These are phyloP conservation scores for Amphiduros pacificus DNA, from an alignment of 2,888 invertebrate species.

Conservation along the genomic window DNA sequence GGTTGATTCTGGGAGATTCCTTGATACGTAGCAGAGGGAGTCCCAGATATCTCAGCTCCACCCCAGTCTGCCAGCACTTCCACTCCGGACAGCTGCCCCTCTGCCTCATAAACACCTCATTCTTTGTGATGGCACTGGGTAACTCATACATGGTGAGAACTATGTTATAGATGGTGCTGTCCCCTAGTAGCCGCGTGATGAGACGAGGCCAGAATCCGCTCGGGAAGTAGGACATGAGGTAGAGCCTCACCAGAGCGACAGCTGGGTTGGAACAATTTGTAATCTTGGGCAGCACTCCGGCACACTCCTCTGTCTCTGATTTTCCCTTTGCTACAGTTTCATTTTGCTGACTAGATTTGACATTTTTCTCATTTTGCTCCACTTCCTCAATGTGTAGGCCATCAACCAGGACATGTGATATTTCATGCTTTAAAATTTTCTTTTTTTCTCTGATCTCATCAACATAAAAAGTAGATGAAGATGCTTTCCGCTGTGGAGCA, in stretches of 20 bases:
- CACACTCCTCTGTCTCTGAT: neutral
- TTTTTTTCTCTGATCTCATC: too few species aligned
- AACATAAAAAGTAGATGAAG: too few species aligned
- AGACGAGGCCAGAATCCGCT: constrained; percentile 97
- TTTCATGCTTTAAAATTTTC: too few species aligned
- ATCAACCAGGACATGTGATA: too few species aligned
- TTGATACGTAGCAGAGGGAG: constrained; percentile 79
- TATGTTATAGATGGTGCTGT: constrained; percentile 60
- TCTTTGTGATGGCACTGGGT: constrained; percentile 4
- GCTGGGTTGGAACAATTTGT: constrained; percentile 26
- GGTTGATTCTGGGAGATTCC: constrained; percentile 71
- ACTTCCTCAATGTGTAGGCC: too few species aligned
- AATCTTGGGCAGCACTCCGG: constrained; percentile 5
- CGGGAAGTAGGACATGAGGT: constrained; percentile 89
- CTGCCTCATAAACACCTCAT: constrained; percentile 1
- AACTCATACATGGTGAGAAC: constrained; percentile 59
- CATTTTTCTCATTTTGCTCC: too few species aligned
- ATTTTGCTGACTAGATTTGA: too few species aligned
- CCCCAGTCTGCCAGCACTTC: constrained; percentile 91
- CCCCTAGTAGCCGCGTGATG: constrained; percentile 87
- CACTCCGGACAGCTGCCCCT: constrained; percentile 64
- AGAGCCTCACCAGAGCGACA: constrained; percentile 53
- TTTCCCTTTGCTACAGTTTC: neutral
- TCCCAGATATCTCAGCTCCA: constrained; percentile 83
- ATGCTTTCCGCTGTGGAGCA: neutral